Base-by-base conservation (phyloP, 2,888 invertebrate genomes). In the Odontocolon sp. region DNA sequence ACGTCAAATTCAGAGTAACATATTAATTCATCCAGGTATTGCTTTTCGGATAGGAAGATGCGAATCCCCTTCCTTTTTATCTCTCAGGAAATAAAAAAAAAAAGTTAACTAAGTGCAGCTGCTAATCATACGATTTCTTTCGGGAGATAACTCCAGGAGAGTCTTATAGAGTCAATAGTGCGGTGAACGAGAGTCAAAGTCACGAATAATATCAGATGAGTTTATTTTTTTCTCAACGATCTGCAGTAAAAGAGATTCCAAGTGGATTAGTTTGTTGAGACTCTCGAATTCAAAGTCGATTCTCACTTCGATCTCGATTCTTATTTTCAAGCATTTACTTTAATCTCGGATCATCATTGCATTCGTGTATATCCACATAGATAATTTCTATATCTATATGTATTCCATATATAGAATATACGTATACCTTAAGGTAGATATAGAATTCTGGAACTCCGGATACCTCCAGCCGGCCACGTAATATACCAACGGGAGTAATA, bases 401-500 rank as follows among this genome's bases (percentile, higher is more conserved):
- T 23, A 9, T 50, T 21, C 21, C 50, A 26, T 21, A 45, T 33
- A 31, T 23, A 57, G 16, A 42, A 54, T 21, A 56, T 18, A 36
- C 45, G 21, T 56, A n/a, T 36, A 36, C n/a, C 33, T 9, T 23
- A 26, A 23, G n/a, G 23, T 33, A 11, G 21, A 56, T 45, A 14
- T 21, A 68, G 61, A 72, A 72, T 56, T 63, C 38, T 26, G 63
- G 38, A 61, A 66, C 45, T 59, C 54, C 23, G 54, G 47, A 61
- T 38, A 59, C 28, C 59, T 9, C 5, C 54, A 45, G 23, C 23
- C 8, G 33, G 50, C 76, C 42, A 63, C 67, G 67, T 77, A 77
- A 72, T 77, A 64, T 77, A 77, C 76, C 71, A 72, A 71, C 72
- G 76, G 71, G 74, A 77, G 74, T 77, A 79, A 79, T 79, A 79